Percentiles rank a stretch among this genome's conserved stretches.
Evolutionary conservation across 2,113 vertebrate species (phyloP).

Genomic region (Grallaria varia): DNA sequence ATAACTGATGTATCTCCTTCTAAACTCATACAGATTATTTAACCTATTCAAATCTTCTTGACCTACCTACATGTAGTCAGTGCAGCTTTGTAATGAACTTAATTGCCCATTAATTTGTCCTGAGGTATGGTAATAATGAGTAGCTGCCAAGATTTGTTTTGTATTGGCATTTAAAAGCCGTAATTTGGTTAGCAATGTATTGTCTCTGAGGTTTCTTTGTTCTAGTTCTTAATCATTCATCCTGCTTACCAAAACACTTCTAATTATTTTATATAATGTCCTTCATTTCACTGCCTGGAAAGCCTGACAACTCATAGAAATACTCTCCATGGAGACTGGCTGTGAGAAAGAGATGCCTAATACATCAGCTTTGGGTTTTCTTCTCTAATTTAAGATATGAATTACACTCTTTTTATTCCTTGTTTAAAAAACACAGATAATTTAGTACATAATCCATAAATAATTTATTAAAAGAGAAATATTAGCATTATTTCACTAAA

Average conservation of each 20-base stretch:
- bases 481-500: neutral
- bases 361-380: neutral
- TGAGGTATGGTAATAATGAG: neutral
- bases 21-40: neutral
- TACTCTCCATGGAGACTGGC: neutral
- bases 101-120: neutral
- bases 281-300: neutral
- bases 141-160: neutral
- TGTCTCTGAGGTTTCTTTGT: neutral
- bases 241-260: neutral
- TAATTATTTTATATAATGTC: neutral
- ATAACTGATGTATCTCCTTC: neutral
- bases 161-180: neutral
- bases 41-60: neutral
- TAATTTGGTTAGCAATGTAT: neutral
- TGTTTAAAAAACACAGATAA: neutral
- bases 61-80: neutral
- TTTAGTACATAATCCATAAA: neutral
- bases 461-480: conserved; percentile 29
- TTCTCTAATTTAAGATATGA: neutral
- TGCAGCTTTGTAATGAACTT: neutral
- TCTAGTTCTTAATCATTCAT: neutral
- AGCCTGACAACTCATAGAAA: neutral
- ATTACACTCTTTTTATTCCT: neutral
- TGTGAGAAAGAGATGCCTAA: neutral